Base-by-base conservation (phyloP, 2,888 invertebrate genomes). In the Poecilus cupreus region DNA sequence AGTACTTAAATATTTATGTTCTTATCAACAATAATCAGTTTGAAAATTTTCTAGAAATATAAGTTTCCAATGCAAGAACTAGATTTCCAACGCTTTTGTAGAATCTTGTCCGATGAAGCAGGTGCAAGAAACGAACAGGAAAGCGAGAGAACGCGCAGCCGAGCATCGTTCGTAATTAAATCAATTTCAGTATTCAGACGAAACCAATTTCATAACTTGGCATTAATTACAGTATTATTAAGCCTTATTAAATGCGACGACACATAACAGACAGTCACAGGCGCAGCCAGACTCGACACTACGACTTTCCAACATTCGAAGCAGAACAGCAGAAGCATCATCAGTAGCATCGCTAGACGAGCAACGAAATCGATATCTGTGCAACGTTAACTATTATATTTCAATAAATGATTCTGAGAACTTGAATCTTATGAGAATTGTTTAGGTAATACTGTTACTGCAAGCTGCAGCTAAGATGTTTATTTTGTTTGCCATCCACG, bases 221-320 rank as follows among this genome's bases (percentile, higher is more conserved):
- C n/a, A 70, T 79, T 79, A 79, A 79, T 79, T 79, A 79, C 78
- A 51, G 79, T 51, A 70, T 79, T 79, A 79, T 79, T 68, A 68
- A 70, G 79, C 37, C 68, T 79, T 79, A 79, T 79, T 79, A 79
- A 49, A 70, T 79, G 20, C 16, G 64, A 37, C 64, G 37, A 68
- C 64, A 68, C 37, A 68, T 68, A 68, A 54, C 43, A 60, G 49
- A 26, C 24, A 18, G 4, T 68, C 22, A 68, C 26, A 54, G 22
- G 20, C 18, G 11, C 54, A 54, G 54, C 10, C 13, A 43, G 11
- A n/a, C 11, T 43, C n/a, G n/a, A n/a, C n/a, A n/a, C n/a, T n/a
- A n/a, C n/a, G n/a, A n/a, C n/a, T n/a, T n/a, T n/a, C n/a, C n/a
- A n/a, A 43, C 43, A 43, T 32, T 32, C 32, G 32, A 6, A 8